Base-by-base conservation (phyloP, 1,140 invertebrate species). In the Megalonaias nervosa region DNA sequence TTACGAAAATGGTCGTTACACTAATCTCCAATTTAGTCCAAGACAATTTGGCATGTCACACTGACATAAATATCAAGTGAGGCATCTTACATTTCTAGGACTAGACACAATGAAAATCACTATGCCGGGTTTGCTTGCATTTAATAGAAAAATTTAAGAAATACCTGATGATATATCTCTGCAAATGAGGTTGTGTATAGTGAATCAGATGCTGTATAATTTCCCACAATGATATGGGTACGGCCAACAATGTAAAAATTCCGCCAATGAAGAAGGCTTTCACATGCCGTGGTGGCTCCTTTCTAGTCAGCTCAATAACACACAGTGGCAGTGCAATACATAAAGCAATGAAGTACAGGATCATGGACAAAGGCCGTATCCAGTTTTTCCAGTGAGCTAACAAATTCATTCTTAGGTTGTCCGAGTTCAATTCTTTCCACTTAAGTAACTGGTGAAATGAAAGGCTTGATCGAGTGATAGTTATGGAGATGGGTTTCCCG, bases 141-240 rank as follows among this genome's bases (percentile, higher is more conserved):
- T 87, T 21, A 48, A 48, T 11, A 48, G 4, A 6, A 48, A 6
- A 48, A 6, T 48, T 1, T 48, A 48, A 48, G 38, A 48, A 64
- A 90, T 92, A 96, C 95, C 95, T 94, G 75, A 91, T 97, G 74
- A 99, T 97, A 91, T 97, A 95, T 92, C 97, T 97, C 84, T 99
- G 97, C 78, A 99, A 91, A 87, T 94, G 94, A 31, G 97, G 97
- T 88, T 97, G 96, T 0, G 95, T 98, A 85, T 97, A 99, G 91
- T 98, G 95, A 73, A 98, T 94, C 86, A 98, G 93, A 92, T 99
- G 97, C 90, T 97, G 96, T 56, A 95, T 94, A 82, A 99, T 98
- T 91, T 97, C 96, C 94, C 96, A 98, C 84, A 99, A 93, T 59
- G 97, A 96, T 61, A 99, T 95, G 5, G 97, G 97, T 31, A 99